Percentiles rank a stretch among this genome's conserved stretches.
Evolutionary conservation across 2,797 vertebrate species (phyloP).

Genomic region (Centroberyx gerrardi): DNA sequence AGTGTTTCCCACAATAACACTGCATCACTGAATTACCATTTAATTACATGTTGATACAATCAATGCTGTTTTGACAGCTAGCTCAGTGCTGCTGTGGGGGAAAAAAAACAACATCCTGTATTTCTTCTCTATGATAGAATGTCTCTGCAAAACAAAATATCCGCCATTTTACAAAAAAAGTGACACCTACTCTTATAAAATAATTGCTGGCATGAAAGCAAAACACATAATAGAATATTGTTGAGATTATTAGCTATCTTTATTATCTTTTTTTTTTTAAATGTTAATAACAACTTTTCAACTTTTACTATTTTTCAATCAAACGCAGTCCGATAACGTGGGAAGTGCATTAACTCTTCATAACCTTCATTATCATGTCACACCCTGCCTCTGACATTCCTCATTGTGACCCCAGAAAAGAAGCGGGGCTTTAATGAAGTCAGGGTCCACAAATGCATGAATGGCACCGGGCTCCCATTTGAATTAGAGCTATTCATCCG

Average conservation of each 20-base stretch:
- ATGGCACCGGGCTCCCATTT: constrained; percentile 64
- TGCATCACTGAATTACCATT: constrained; percentile 70
- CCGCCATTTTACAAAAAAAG: constrained; percentile 24
- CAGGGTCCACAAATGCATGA: constrained; percentile 66
- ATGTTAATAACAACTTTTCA: constrained; percentile 6
- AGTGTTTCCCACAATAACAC: constrained; percentile 51
- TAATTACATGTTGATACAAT: constrained; percentile 78
- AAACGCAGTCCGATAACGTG: constrained; percentile 30
- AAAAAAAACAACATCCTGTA: background rate
- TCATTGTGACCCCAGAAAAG: constrained; percentile 60
- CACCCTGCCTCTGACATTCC: constrained; percentile 51
- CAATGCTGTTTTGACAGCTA: constrained; percentile 65
- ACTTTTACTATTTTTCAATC: constrained; percentile 46
- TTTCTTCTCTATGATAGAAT: constrained; percentile 13
- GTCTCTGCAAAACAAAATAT: constrained; percentile 28
- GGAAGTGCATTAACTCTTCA: constrained; percentile 67
- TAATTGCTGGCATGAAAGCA: constrained; percentile 19
- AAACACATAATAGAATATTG: background rate
- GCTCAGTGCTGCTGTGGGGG: constrained; percentile 17
- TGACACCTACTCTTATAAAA: constrained; percentile 18
- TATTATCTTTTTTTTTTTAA: background rate
- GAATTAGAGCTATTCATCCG: constrained; percentile 77
- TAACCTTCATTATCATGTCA: constrained; percentile 62
- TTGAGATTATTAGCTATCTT: background rate
- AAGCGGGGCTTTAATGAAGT: constrained; percentile 72